Base-by-base conservation (phyloP, 2,113 vertebrate genomes). In the Ictalurus furcatus region DNA sequence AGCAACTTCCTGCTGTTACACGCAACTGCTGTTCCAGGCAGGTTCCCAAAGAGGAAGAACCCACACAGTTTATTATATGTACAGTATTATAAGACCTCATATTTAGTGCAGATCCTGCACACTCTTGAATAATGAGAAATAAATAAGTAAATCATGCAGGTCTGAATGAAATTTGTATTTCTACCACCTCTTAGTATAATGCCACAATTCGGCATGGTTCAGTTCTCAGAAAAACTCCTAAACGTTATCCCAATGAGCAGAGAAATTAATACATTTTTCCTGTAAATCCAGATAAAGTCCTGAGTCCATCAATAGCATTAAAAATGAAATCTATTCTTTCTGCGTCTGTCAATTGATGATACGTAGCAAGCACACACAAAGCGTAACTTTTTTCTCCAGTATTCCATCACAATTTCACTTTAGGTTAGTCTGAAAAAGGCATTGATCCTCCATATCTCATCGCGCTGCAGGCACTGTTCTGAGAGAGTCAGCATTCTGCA, bases 1-100 rank as follows among this genome's bases (percentile, higher is more conserved):
- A 79, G 88, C 71, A 71, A 82, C 87, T 40, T 88, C 87, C 87
- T 82, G 87, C n/a, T 54, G 44, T 89, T 89, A 59, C 44, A 85
- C 5, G 7, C 82, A 63, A 71, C 21, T 85, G 69, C 40, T 58
- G 44, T 63, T 65, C n/a, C 23, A 78, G 48, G 25, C 80, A 59
- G 56, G 58, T 19, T 69, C 65, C 52, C 65, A 74, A 59, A 88
- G 63, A 69, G 48, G 52, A 88, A 71, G 87, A 82, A 21, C 14
- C 40, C 63, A 63, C 23, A 58, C 17, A 1, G 34, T 48, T 84
- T 74, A 88, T 61, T 56, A 84, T 67, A 65, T 28, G 52, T 9
- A 80, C 44, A 16, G 1, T 12, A 76, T 23, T 28, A 19, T 37
- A 59, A 37, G 56, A 82, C n/a, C 19, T 34, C 30, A 34, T 59